Base-by-base conservation (phyloP, 2,113 vertebrate genomes). In the Dissostichus mawsoni region DNA sequence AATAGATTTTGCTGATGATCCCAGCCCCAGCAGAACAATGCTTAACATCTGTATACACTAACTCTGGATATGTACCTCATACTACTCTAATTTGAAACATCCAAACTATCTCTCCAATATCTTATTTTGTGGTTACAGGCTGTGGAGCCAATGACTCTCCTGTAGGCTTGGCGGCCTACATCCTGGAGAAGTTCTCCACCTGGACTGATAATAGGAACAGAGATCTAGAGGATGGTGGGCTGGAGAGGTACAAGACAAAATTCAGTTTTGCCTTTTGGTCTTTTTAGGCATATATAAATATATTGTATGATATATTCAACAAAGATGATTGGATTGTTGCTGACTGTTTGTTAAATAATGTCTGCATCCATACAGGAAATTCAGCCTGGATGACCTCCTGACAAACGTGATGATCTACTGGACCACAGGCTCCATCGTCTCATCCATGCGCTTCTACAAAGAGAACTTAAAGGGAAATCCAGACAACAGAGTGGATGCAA, bases 351-450 rank as follows among this genome's bases (percentile, higher is more conserved):
- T 18, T 33, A 11, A 36, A 71, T 50, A 29, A 50, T 75, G 10
- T 14, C n/a, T 76, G 1, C n/a, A 17, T 75, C 61, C 83, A 48
- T 75, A 69, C 69, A 98, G 96, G 76, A 97, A 96, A 86, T 97
- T 94, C 88, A 92, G 91, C 63, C 94, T 97, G 71, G 96, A 97
- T 77, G 96, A 98, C 7, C 96, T 97, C 56, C 88, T 98, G 74
- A 97, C 96, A 67, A 96, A 95, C 0, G 85, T 97, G 50, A 97
- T 97, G 97, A 97, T 98, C 92, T 98, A 98, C 74, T 98, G 97
- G 97, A 94, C 95, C 63, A 96, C 96, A 1, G 92, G 95, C 47
- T 95, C 95, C 83, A 96, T 97, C 0, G 90, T 94, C 8, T 76
- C 97, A 2, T 97, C 97, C 25, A 96, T 97, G 97, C 93, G 96